phyloP scores from a whole-genome alignment of 2,888 invertebrate genomes.

The Lithophane socia region DNA sequence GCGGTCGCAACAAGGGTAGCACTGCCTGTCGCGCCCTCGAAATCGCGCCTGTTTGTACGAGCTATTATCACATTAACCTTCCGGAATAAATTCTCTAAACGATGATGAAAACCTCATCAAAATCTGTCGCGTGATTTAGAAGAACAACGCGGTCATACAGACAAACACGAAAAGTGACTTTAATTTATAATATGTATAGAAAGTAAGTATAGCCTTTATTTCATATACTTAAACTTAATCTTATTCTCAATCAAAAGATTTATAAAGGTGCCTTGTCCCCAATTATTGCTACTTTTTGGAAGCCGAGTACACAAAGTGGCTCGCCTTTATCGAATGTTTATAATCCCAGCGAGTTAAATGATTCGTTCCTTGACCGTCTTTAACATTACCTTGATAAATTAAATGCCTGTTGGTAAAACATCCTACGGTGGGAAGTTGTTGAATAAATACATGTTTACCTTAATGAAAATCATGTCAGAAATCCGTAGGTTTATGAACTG shows the following conservation, averaged over 20 bases:
- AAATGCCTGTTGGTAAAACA: conserved; percentile 1
- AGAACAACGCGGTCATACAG: too few species aligned
- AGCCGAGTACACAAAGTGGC: conserved; percentile 39
- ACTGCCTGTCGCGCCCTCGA: too few species aligned
- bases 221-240: background rate
- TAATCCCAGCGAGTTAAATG: conserved; percentile 47
- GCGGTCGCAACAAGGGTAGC: too few species aligned
- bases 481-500: background rate
- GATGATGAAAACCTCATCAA: too few species aligned
- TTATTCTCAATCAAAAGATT: conserved; percentile 7
- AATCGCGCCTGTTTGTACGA: too few species aligned
- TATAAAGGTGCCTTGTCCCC: conserved; percentile 43
- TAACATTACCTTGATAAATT: conserved; percentile 33
- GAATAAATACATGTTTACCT: background rate
- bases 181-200: too few species aligned
- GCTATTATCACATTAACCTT: too few species aligned
- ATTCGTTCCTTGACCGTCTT: conserved; percentile 60
- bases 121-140: too few species aligned
- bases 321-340: conserved; percentile 52
- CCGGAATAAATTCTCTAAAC: too few species aligned
- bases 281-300: conserved; percentile 33
- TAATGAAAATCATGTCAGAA: background rate
- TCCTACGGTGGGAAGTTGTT: conserved; percentile 4
- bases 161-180: too few species aligned
- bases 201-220: background rate